These are phyloP conservation scores for Sminthurinus aureus DNA, from an alignment of 2,888 invertebrate species.

Conservation along the genomic window DNA sequence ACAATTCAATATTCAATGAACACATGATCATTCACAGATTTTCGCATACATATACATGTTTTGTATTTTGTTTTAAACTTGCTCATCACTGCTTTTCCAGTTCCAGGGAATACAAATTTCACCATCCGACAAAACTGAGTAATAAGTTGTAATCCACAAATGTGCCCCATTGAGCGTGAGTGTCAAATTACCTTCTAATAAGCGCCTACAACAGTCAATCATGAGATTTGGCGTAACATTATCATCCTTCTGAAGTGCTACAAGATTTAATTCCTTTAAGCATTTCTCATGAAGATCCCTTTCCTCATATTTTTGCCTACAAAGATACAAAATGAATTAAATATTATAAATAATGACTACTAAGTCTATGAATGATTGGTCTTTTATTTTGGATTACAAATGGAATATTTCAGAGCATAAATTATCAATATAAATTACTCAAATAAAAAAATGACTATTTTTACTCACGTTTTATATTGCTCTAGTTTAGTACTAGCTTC, in stretches of 20 bases:
- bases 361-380: too few species aligned
- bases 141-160: constrained; percentile 87
- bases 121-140: constrained; percentile 89
- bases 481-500: constrained; percentile 76
- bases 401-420: background rate
- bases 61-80: background rate
- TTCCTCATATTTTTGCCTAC: constrained; percentile 82
- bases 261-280: constrained; percentile 71
- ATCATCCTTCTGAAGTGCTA: constrained; percentile 85
- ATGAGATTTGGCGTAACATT: constrained; percentile 88
- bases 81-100: constrained; percentile 67
- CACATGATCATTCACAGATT: too few species aligned
- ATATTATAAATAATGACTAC: background rate
- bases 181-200: constrained; percentile 68
- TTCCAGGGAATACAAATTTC: constrained; percentile 94
- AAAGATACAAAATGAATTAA: too few species aligned
- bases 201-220: constrained; percentile 81
- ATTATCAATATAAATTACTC: too few species aligned
- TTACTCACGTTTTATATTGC: constrained; percentile 75
- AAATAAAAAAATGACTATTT: too few species aligned
- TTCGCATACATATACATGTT: background rate
- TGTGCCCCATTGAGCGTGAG: constrained; percentile 72
- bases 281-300: constrained; percentile 75
- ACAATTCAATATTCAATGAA: too few species aligned
- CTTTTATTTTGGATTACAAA: too few species aligned